Base-by-base conservation (phyloP, 1,140 invertebrate genomes). In the Dryas iulia region DNA sequence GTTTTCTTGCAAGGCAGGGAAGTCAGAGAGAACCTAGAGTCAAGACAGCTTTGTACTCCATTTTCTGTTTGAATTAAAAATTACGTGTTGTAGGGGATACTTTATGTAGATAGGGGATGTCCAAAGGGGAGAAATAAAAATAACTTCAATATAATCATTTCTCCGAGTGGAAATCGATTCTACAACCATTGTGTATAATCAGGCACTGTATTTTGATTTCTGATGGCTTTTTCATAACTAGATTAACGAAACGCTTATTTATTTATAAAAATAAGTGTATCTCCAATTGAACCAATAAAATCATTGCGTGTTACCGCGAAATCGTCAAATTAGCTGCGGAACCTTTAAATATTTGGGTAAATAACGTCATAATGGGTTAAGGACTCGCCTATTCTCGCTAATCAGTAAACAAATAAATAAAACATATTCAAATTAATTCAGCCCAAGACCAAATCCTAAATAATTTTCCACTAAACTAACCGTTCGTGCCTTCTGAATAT, bases 401-500 rank as follows among this genome's bases (percentile, higher is more conserved):
- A 47, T 47, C 39, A 47, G 39, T 47, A 28, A 28, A 28, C 21
- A 47, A 47, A 21, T 18, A 47, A 47, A 47, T 47, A 47, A 47
- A 47, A 18, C 18, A 47, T 47, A 47, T 21, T 47, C 6, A 47
- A 47, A 47, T 47, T 47, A 47, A n/a, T 47, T 47, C 14, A 21
- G n/a, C 6, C 26, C 26, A 28, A 28, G 26, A 28, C 26, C 26
- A 28, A 28, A 28, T 28, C 26, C 26, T 53, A 53, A 53, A 53
- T 53, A 21, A 53, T 53, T 53, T 53, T 53, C 7, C 4, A 53
- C 47, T 39, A 14, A 14, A 39, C 33, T 39, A 25, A 26, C 24
- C 58, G 60, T 65, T 71, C 72, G 68, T 74, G 72, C 57, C 39
- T 64, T 71, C 28, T 52, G 64, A 14, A 60, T 60, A 70, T 67